Percentiles rank a stretch among this genome's conserved stretches.
phyloP scores from a whole-genome alignment of 2,888 invertebrate genomes.

The Furcula furcula region DNA sequence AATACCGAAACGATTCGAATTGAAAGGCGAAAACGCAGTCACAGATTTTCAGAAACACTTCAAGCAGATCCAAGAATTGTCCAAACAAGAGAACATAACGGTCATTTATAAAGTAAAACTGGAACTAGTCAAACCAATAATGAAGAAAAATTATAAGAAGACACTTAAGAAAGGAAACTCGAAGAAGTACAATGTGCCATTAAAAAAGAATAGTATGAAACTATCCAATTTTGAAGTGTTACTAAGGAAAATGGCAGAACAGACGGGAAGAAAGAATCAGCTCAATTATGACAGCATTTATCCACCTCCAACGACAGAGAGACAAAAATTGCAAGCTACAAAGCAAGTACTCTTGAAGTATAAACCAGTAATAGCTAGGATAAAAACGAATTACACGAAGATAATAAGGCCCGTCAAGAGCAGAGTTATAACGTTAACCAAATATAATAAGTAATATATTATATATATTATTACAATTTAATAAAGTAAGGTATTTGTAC shows the following conservation, averaged over 20 bases:
- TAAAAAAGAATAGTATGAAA: constrained; percentile 69
- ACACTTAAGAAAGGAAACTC: constrained; percentile 37
- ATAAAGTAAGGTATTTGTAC: too few species aligned
- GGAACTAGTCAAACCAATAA: constrained; percentile 34
- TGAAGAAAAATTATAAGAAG: constrained; percentile 26
- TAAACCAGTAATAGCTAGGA: constrained; percentile 51
- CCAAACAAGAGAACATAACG: constrained; percentile 46
- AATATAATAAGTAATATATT: background rate
- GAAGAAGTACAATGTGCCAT: constrained; percentile 64
- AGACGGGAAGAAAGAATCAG: constrained; percentile 25
- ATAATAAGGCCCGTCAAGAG: constrained; percentile 54
- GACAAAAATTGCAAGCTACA: constrained; percentile 33
- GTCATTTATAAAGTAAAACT: constrained; percentile 58
- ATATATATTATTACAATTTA: too few species aligned
- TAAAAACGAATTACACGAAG: constrained; percentile 55
- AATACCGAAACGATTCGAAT: constrained; percentile 56
- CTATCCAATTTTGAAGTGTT: constrained; percentile 63
- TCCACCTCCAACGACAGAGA: constrained; percentile 36
- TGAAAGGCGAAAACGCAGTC: constrained; percentile 41
- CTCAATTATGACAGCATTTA: constrained; percentile 31
- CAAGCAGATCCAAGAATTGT: constrained; percentile 48
- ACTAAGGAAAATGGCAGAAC: constrained; percentile 53
- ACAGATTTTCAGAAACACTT: constrained; percentile 49
- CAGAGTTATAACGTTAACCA: constrained; percentile 47
- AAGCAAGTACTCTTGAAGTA: constrained; percentile 49